Evolutionary conservation across 2,888 invertebrate species (phyloP).

Genomic region (Tenodera sinensis): DNA sequence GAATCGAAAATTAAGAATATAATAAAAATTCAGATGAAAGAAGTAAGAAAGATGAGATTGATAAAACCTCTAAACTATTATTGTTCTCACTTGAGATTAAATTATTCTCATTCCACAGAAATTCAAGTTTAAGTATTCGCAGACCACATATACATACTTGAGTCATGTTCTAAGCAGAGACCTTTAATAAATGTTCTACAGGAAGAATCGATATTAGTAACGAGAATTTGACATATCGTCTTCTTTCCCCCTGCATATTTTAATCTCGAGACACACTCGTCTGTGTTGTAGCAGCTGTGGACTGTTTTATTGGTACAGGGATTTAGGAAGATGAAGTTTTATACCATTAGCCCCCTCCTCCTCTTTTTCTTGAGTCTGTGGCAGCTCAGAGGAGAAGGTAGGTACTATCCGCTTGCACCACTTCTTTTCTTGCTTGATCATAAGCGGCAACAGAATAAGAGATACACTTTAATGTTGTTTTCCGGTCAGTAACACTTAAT

Average conservation of each 20-base stretch:
- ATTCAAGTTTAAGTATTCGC: not conserved
- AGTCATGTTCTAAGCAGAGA: not conserved
- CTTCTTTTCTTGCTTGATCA: not conserved
- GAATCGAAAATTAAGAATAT: too few species aligned
- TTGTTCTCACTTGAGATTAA: not conserved
- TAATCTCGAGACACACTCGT: constrained; percentile 26
- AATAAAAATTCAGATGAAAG: too few species aligned
- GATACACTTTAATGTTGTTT: not conserved
- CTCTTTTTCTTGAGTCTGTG: not conserved
- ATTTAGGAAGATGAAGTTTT: constrained; percentile 21
- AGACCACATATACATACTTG: not conserved
- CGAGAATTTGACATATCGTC: constrained; percentile 33
- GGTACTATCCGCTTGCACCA: not conserved
- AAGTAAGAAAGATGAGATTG: too few species aligned
- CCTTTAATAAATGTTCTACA: constrained; percentile 11
- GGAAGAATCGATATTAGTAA: constrained; percentile 4
- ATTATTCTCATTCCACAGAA: not conserved
- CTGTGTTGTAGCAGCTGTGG: constrained; percentile 26
- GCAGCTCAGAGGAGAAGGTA: not conserved
- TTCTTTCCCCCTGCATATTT: constrained; percentile 29
- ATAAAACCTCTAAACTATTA: too few species aligned
- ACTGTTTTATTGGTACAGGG: constrained; percentile 25
- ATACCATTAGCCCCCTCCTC: not conserved
- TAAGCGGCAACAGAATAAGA: not conserved
- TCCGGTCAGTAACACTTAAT: not conserved